Percentiles rank a stretch among this genome's conserved stretches.
Conservation (phyloP, 2,888 invertebrate genomes). For the Orthosia gothica region DNA sequence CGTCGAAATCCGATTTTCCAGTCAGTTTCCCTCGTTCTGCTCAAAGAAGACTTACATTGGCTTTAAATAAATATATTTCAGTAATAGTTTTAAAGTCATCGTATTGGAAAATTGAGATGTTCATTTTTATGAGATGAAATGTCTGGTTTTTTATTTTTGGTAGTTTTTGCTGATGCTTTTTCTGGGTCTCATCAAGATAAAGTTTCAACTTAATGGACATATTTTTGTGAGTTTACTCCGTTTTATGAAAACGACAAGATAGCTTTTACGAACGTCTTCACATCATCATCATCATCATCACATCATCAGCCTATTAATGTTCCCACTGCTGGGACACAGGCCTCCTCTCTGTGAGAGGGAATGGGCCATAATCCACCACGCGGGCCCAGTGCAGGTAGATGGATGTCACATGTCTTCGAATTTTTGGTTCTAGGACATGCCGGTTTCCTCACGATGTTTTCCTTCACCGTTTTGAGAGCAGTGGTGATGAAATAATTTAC, state of each 20-base stretch:
- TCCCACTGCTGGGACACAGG: too few species aligned
- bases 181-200: not conserved
- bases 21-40: slow-evolving; percentile 66
- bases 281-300: too few species aligned
- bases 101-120: slow-evolving; percentile 57
- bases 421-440: too few species aligned
- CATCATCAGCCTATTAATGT: too few species aligned
- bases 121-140: slow-evolving; percentile 23
- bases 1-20: slow-evolving; percentile 73
- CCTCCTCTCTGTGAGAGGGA: too few species aligned
- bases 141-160: not conserved
- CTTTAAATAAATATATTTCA: slow-evolving; percentile 67
- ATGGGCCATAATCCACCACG: too few species aligned
- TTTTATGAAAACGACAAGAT: not conserved
- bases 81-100: slow-evolving; percentile 57
- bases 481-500: too few species aligned
- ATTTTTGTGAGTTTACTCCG: not conserved
- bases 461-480: too few species aligned
- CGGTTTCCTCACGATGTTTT: too few species aligned
- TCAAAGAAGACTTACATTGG: slow-evolving; percentile 67
- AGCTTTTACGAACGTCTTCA: not conserved
- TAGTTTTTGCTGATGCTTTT: not conserved
- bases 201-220: not conserved
- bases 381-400: too few species aligned
- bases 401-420: too few species aligned